Percentiles rank a stretch among this genome's conserved stretches.
These are phyloP conservation scores for Trochalopteron elliotii DNA, from an alignment of 2,113 vertebrate genomes.

Conservation along the genomic window DNA sequence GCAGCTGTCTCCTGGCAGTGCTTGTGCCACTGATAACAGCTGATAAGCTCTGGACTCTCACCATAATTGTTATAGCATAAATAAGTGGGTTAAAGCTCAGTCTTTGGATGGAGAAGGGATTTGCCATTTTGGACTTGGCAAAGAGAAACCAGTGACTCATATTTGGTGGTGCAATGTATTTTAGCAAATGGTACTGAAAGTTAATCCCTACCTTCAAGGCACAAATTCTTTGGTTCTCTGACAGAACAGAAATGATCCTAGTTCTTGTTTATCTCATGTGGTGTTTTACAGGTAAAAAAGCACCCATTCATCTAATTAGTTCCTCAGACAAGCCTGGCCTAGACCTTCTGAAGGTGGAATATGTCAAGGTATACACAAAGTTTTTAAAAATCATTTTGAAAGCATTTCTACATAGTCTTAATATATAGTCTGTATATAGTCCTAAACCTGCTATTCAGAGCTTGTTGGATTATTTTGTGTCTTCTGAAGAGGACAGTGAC, in stretches of 20 bases:
- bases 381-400: background rate
- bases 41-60: background rate
- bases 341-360: conserved; percentile 92
- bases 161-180: background rate
- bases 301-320: conserved; percentile 86
- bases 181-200: background rate
- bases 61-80: background rate
- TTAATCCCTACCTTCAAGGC: background rate
- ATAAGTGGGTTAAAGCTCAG: background rate
- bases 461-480: background rate
- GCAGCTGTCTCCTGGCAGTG: background rate
- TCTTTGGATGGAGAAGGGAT: background rate
- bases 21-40: background rate
- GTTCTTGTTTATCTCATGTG: background rate
- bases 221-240: background rate
- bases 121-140: background rate
- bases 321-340: conserved; percentile 85
- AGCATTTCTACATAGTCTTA: background rate
- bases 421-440: background rate
- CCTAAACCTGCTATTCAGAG: background rate
- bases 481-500: background rate
- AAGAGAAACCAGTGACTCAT: background rate
- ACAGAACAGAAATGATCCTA: background rate
- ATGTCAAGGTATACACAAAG: conserved; percentile 80
- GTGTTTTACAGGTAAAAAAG: conserved; percentile 74